Percentiles rank a stretch among this genome's conserved stretches.
Evolutionary conservation across 35 echinoderm and acorn worm genomes (phyloP).

Genomic region (Holothuria glaberrima): DNA sequence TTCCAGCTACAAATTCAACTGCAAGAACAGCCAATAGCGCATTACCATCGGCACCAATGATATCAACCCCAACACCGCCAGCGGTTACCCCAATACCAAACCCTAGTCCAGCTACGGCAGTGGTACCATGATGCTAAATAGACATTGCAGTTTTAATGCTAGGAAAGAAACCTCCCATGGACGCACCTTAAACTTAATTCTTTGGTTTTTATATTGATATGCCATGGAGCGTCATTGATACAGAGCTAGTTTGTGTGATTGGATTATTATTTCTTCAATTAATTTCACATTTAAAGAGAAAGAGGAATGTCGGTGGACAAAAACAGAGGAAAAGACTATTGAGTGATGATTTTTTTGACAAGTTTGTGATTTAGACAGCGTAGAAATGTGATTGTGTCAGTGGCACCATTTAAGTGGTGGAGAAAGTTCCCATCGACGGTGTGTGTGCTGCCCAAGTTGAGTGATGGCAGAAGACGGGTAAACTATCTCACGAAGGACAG

Average conservation of each 20-base stretch:
- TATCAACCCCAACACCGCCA: conserved; percentile 85
- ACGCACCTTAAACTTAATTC: conserved; percentile 24
- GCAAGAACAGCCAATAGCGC: conserved; percentile 69
- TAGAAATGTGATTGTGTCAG: too few species aligned
- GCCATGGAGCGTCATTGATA: conserved; percentile 2
- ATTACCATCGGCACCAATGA: conserved; percentile 75
- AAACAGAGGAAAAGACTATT: too few species aligned
- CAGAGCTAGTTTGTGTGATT: too few species aligned
- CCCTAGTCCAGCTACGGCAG: conserved; percentile 83
- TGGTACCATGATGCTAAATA: conserved; percentile 70
- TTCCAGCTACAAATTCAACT: conserved; percentile 74
- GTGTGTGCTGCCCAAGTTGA: neutral
- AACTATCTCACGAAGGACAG: too few species aligned
- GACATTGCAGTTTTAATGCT: neutral
- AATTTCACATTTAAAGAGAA: too few species aligned
- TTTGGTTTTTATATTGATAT: conserved; percentile 42
- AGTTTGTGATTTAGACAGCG: too few species aligned
- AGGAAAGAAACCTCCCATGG: conserved; percentile 15
- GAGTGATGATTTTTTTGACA: too few species aligned
- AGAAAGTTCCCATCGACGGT: neutral
- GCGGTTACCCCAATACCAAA: conserved; percentile 83
- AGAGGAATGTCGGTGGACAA: too few species aligned
- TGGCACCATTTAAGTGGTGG: too few species aligned
- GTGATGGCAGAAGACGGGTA: too few species aligned
- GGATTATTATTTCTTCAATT: too few species aligned